These are phyloP conservation scores for Aix galericulata DNA, from an alignment of 2,113 vertebrate genomes.

Conservation along the genomic window DNA sequence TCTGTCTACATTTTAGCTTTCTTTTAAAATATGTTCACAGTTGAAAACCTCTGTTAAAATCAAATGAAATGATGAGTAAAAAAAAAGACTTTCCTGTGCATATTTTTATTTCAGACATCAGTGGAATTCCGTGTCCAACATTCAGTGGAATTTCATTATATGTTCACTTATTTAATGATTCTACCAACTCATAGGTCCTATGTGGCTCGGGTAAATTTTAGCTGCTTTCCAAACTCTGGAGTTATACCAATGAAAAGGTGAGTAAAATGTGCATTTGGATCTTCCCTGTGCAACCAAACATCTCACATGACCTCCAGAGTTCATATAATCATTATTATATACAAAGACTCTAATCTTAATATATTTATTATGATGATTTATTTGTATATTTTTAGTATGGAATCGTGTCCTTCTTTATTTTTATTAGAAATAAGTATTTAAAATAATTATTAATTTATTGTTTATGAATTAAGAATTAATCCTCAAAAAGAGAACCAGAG, in stretches of 20 bases:
- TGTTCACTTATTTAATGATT: not conserved
- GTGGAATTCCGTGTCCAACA: not conserved
- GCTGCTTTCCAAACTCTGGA: not conserved
- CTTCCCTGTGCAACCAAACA: not conserved
- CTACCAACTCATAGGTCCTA: not conserved
- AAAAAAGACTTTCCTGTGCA: not conserved
- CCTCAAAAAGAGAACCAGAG: not conserved
- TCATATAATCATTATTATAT: too few species aligned
- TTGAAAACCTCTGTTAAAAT: not conserved
- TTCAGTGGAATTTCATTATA: not conserved
- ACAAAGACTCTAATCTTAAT: not conserved
- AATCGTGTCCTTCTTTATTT: not conserved
- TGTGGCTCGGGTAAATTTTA: not conserved
- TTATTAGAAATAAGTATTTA: not conserved
- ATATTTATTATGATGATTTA: too few species aligned
- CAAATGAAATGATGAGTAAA: not conserved
- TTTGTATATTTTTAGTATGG: not conserved
- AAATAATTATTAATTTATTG: not conserved
- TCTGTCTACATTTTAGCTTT: not conserved
- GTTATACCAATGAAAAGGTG: fast-evolving
- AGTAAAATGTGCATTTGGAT: not conserved
- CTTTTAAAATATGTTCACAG: not conserved
- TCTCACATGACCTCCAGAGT: not conserved
- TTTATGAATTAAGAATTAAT: not conserved
- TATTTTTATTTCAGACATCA: not conserved